A percentile compares a stretch with the other conserved stretches of the same genome.
Conservation (phyloP, 2,113 vertebrate species). For the Rallus limicola region DNA sequence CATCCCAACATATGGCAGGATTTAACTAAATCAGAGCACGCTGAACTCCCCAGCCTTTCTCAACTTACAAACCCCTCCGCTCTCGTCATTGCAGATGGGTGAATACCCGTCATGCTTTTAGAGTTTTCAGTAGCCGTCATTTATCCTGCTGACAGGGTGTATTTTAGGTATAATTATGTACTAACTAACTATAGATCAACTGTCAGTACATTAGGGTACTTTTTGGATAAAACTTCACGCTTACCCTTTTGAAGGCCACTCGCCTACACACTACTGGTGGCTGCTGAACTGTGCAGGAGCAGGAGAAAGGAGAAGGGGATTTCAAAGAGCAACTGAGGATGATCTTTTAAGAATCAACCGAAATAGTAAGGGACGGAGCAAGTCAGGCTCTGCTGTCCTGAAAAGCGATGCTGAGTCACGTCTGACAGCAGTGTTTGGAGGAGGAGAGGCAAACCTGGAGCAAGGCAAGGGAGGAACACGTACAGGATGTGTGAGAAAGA, state of each 20-base stretch:
- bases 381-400: not conserved
- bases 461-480: not conserved
- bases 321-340: not conserved
- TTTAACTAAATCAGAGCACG: conserved; percentile 52
- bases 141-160: conserved; percentile 65
- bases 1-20: conserved; percentile 48
- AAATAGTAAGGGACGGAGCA: not conserved
- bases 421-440: not conserved
- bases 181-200: conserved; percentile 72
- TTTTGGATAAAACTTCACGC: conserved; percentile 60
- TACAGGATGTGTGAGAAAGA: conserved; percentile 18
- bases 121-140: conserved; percentile 67
- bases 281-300: conserved; percentile 22
- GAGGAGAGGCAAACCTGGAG: not conserved
- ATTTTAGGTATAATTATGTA: conserved; percentile 70
- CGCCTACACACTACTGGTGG: conserved; percentile 10
- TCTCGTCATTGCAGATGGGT: conserved; percentile 59
- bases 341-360: conserved; percentile 1
- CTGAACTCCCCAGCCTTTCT: conserved; percentile 53
- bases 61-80: conserved; percentile 59
- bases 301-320: not conserved
- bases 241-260: conserved; percentile 54
- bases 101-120: conserved; percentile 57
- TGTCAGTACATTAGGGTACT: conserved; percentile 52
- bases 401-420: not conserved